Conservation (phyloP, 2,888 invertebrate species). For the Gymnosoma rotundatum region DNA sequence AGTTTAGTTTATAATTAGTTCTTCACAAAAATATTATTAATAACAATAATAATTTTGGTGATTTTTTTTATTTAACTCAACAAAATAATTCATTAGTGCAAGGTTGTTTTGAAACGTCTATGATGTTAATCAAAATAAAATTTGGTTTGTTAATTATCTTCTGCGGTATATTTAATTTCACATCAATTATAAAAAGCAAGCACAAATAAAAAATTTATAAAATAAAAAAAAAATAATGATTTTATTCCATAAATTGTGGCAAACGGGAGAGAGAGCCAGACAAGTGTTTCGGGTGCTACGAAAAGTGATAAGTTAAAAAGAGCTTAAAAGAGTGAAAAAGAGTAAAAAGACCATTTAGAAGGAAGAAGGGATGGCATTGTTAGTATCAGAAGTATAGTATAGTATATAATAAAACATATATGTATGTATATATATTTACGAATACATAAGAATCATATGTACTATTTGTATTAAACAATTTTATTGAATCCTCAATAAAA, state of each 20-base stretch:
- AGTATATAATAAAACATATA: conserved; percentile 44
- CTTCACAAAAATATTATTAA: too few species aligned
- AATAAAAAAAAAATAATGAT: conserved; percentile 6
- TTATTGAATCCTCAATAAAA: too few species aligned
- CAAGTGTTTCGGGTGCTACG: conserved; percentile 46
- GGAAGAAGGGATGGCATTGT: conserved; percentile 16
- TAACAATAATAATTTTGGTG: too few species aligned
- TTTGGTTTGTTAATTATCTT: too few species aligned
- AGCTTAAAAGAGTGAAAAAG: conserved; percentile 26
- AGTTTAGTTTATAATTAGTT: too few species aligned
- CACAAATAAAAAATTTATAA: conserved; percentile 35
- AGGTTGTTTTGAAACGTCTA: too few species aligned
- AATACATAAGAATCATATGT: conserved; percentile 46
- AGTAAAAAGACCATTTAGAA: conserved; percentile 28
- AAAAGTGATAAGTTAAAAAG: conserved; percentile 42
- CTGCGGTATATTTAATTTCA: neutral
- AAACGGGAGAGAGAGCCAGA: neutral
- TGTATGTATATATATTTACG: conserved; percentile 3
- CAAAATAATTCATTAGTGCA: too few species aligned
- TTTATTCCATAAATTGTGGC: conserved; percentile 18
- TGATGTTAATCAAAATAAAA: too few species aligned
- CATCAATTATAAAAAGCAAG: conserved; percentile 7
- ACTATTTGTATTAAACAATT: conserved; percentile 44
- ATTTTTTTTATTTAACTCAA: too few species aligned
- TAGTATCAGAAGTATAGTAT: conserved; percentile 42